Percentiles rank a stretch among this genome's conserved stretches.
Conservation (phyloP, 1,140 invertebrate species). For the Branchinecta lindahli region DNA sequence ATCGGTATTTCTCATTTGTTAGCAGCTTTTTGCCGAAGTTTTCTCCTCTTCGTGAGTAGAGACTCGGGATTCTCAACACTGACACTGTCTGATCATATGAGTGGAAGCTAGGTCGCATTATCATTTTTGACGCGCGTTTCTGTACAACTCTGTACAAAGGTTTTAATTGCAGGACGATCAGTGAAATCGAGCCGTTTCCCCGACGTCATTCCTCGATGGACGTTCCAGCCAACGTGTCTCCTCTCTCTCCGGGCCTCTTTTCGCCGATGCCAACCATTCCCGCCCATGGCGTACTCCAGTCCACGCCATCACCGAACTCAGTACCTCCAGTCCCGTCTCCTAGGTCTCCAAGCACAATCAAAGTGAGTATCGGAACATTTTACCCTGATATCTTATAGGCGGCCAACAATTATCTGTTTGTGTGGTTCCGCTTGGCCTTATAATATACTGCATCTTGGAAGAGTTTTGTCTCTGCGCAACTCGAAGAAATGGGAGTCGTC, state of each 20-base stretch:
- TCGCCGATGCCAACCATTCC: constrained; percentile 11
- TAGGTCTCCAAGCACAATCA: constrained; percentile 7
- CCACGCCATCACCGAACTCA: background rate
- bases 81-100: too few species aligned
- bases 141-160: too few species aligned
- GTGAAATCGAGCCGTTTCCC: constrained; percentile 12
- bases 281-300: background rate
- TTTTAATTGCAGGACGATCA: background rate
- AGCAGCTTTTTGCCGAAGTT: too few species aligned
- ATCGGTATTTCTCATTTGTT: too few species aligned
- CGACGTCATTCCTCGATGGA: constrained; percentile 23
- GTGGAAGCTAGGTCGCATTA: too few species aligned
- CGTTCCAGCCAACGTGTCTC: constrained; percentile 16
- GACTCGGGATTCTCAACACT: too few species aligned
- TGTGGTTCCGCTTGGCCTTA: background rate
- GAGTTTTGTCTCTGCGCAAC: background rate
- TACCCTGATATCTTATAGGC: background rate
- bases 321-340: background rate
- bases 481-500: background rate
- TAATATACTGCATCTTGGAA: background rate
- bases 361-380: background rate
- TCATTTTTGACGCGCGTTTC: too few species aligned
- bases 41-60: too few species aligned
- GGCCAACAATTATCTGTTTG: background rate
- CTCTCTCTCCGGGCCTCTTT: constrained; percentile 6